Conservation (phyloP, 2,797 vertebrate species). For the Micrastur ruficollis region DNA sequence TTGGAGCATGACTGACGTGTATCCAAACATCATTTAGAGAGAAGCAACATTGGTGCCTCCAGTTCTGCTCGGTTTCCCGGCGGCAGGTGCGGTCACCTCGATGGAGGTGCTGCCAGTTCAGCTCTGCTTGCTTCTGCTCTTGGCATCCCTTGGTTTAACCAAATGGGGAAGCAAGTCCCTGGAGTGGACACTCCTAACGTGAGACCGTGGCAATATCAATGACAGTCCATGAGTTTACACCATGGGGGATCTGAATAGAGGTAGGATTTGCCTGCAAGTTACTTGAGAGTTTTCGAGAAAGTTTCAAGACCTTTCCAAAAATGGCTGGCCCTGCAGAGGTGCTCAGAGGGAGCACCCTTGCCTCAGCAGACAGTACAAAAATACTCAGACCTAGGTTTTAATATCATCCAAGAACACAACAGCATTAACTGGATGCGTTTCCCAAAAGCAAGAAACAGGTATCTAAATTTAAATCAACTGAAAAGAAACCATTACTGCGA, state of each 20-base stretch:
- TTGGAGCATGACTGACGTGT: background rate
- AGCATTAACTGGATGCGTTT: background rate
- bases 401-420: background rate
- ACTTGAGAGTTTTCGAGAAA: background rate
- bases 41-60: background rate
- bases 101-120: background rate
- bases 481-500: background rate
- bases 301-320: background rate
- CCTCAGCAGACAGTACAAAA: background rate
- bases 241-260: background rate
- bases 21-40: background rate
- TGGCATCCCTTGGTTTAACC: background rate
- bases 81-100: background rate
- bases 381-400: background rate
- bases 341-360: background rate
- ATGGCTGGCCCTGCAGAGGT: background rate
- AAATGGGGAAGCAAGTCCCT: background rate
- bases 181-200: background rate
- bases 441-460: background rate
- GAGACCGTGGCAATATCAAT: background rate
- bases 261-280: background rate
- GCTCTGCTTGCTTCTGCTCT: background rate
- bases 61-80: background rate
- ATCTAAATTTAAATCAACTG: background rate
- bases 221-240: background rate